Percentiles rank a stretch among this genome's conserved stretches.
Evolutionary conservation across 2,888 invertebrate genomes (phyloP).

Genomic region (Hofmannophila pseudospretella): DNA sequence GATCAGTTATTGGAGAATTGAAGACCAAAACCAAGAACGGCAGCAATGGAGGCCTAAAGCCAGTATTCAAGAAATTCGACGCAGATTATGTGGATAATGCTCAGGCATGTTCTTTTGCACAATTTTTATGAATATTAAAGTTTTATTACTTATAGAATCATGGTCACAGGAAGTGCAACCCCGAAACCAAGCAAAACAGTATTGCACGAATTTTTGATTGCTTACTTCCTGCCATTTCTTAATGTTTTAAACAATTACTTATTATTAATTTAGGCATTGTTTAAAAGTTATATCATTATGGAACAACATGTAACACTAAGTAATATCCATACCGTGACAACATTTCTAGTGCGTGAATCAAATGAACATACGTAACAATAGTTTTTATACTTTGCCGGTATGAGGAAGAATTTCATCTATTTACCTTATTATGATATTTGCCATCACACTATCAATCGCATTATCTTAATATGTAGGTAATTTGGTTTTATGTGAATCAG

Average conservation of each 20-base stretch:
- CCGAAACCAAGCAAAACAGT: slow-evolving; percentile 1
- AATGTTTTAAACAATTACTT: background rate
- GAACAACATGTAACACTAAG: background rate
- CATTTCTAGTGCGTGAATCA: slow-evolving; percentile 7
- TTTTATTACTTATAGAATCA: slow-evolving; percentile 6
- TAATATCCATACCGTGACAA: slow-evolving; percentile 4
- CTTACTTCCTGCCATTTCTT: slow-evolving; percentile 7
- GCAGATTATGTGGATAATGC: slow-evolving; percentile 33
- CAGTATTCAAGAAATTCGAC: slow-evolving; percentile 68
- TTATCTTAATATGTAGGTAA: slow-evolving; percentile 6
- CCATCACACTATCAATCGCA: slow-evolving; percentile 11
- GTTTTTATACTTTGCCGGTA: slow-evolving; percentile 21
- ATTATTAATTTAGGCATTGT: background rate
- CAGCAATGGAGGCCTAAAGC: slow-evolving; percentile 54
- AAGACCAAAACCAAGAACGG: slow-evolving; percentile 61
- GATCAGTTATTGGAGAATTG: slow-evolving; percentile 67
- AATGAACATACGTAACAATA: slow-evolving; percentile 32
- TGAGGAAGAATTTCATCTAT: slow-evolving; percentile 24
- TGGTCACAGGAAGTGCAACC: slow-evolving; percentile 8
- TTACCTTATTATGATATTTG: slow-evolving; percentile 25
- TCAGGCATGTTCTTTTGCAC: slow-evolving; percentile 45
- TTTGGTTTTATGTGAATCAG: background rate
- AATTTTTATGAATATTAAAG: slow-evolving; percentile 6
- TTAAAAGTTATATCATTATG: background rate
- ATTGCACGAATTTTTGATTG: slow-evolving; percentile 6